Conservation (phyloP, 2,888 invertebrate species). For the Lasiommata megera region DNA sequence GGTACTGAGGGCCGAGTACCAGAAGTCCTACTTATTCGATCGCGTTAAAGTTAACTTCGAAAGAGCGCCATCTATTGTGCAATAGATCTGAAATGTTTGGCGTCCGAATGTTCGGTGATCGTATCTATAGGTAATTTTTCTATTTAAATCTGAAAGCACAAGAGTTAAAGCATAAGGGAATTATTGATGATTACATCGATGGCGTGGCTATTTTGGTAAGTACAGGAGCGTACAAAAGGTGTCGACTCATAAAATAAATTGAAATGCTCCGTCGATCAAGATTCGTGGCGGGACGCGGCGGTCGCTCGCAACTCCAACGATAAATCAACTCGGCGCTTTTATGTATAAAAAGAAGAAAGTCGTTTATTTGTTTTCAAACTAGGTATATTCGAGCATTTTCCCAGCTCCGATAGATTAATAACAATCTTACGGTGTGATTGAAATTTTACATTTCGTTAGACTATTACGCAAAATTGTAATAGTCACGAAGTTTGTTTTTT, state of each 20-base stretch:
- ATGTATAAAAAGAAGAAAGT: conserved; percentile 68
- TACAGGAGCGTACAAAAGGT: conserved; percentile 50
- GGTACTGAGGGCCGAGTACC: no score
- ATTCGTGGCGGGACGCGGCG: conserved; percentile 61
- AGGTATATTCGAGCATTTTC: conserved; percentile 56
- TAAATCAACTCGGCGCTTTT: conserved; percentile 77
- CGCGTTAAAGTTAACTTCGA: no score
- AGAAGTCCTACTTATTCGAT: no score
- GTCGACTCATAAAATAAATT: conserved; percentile 76
- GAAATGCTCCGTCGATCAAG: conserved; percentile 75
- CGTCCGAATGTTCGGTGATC: not conserved
- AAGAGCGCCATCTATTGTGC: no score
- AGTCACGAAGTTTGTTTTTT: no score
- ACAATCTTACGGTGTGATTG: conserved; percentile 64
- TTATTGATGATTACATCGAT: conserved; percentile 21
- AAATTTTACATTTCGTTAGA: conserved; percentile 55
- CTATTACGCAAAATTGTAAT: no score
- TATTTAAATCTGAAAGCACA: not conserved
- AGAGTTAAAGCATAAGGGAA: conserved; percentile 18
- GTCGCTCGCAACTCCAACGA: conserved; percentile 57
- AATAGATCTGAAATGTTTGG: no score
- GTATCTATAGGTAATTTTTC: not conserved
- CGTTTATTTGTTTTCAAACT: conserved; percentile 78
- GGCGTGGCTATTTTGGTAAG: conserved; percentile 19
- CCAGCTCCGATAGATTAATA: conserved; percentile 60